Percentiles rank a stretch among this genome's conserved stretches.
These are phyloP conservation scores for Rhabdophis nuchalis DNA, from an alignment of 2,797 vertebrate species.

Conservation along the genomic window DNA sequence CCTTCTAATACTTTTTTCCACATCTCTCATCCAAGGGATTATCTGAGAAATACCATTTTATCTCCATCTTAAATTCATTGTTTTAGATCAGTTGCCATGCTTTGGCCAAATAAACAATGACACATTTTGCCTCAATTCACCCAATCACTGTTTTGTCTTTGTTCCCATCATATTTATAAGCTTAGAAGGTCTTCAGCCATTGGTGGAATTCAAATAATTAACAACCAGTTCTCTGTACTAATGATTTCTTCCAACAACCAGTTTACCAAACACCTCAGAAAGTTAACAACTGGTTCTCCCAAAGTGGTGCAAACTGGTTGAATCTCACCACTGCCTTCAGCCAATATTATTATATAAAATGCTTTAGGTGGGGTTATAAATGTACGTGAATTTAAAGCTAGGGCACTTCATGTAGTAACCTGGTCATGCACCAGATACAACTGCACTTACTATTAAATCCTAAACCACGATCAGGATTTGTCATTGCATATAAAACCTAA, in stretches of 20 bases:
- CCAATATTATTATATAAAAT: background rate
- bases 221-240: no score
- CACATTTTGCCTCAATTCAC: background rate
- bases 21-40: background rate
- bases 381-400: background rate
- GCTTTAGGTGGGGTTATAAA: background rate
- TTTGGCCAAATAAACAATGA: background rate
- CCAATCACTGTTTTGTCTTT: background rate
- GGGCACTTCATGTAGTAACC: background rate
- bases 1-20: background rate
- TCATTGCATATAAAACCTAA: background rate
- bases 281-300: no score
- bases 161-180: background rate
- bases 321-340: background rate
- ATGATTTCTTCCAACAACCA: no score
- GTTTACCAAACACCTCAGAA: no score
- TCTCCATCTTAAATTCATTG: background rate
- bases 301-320: no score
- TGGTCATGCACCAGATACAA: background rate
- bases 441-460: background rate
- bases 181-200: background rate
- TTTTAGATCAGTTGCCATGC: background rate
- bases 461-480: background rate
- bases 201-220: no score
- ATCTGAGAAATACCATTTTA: background rate